phyloP scores from a whole-genome alignment of 1,140 invertebrate genomes.

The Drosophila insularis region DNA sequence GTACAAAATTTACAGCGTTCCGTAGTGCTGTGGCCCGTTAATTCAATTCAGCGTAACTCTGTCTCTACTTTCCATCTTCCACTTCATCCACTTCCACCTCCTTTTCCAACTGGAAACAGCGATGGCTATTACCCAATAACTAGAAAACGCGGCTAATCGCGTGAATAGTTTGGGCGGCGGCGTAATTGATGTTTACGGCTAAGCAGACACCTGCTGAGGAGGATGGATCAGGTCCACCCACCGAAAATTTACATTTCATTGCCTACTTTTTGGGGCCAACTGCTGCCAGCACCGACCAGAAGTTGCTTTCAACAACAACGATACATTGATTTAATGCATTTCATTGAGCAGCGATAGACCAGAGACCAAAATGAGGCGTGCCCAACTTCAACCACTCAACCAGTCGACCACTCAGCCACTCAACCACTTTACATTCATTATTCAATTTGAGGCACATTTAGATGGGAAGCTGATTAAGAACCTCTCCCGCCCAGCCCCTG shows the following conservation, averaged over 20 bases:
- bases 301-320: constrained; percentile 73
- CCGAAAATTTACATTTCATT: constrained; percentile 66
- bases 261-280: constrained; percentile 54
- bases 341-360: constrained; percentile 70
- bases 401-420: constrained; percentile 30
- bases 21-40: constrained; percentile 58
- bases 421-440: constrained; percentile 76
- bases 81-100: neutral
- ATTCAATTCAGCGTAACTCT: constrained; percentile 75
- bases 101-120: neutral
- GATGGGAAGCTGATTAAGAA: constrained; percentile 68
- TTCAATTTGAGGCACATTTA: constrained; percentile 77
- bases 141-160: constrained; percentile 75
- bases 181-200: constrained; percentile 78
- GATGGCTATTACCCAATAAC: constrained; percentile 71
- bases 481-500: constrained; percentile 2
- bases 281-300: constrained; percentile 33
- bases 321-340: constrained; percentile 80
- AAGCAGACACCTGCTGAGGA: constrained; percentile 22
- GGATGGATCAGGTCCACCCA: neutral
- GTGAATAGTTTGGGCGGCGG: constrained; percentile 75
- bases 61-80: constrained; percentile 4
- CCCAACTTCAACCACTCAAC: constrained; percentile 27
- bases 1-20: constrained; percentile 70
- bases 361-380: constrained; percentile 36